Conservation (phyloP, 2,113 vertebrate genomes). For the Martes martes region DNA sequence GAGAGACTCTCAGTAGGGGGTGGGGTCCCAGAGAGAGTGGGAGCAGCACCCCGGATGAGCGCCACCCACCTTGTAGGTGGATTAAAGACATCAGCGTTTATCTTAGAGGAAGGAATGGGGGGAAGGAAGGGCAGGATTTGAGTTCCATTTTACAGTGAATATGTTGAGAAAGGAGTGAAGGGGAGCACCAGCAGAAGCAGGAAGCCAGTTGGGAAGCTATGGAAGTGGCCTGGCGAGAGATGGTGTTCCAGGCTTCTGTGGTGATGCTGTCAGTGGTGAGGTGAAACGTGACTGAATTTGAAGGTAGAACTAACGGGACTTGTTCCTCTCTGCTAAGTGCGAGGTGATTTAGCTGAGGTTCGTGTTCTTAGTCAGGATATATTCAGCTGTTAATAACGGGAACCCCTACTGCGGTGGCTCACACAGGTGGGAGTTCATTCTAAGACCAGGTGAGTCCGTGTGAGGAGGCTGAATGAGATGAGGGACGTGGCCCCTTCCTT, state of each 20-base stretch:
- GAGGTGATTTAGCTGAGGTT: fast-evolving
- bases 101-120: not conserved
- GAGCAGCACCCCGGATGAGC: fast-evolving
- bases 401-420: not conserved
- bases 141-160: not conserved
- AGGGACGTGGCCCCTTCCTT: not conserved
- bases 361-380: not conserved
- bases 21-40: not conserved
- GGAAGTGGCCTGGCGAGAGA: fast-evolving
- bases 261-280: not conserved
- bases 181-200: not conserved
- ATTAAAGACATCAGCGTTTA: not conserved
- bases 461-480: not conserved
- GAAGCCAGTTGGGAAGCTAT: not conserved
- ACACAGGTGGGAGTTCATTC: not conserved
- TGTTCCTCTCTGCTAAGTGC: not conserved
- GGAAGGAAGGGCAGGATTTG: not conserved
- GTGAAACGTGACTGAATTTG: not conserved
- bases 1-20: not conserved
- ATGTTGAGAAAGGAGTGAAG: not conserved
- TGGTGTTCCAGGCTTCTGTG: not conserved
- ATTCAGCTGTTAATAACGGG: not conserved
- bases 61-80: not conserved
- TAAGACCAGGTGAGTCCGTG: not conserved
- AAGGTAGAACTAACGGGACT: not conserved